A percentile compares a stretch with the other conserved stretches of the same genome.
These are phyloP conservation scores for Mus musculus DNA, from an alignment of 2,113 vertebrate species.

Conservation along the genomic window GRCm39 chr12:76725501-76726000, in stretches of 20 bases:
- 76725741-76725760: background rate
- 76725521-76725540: background rate
- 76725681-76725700: no score
- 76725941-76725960: background rate
- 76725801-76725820: background rate
- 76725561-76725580: slow-evolving; percentile 35
- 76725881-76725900: background rate
- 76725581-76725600: background rate
- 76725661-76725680: background rate
- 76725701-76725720: background rate
- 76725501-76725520: background rate
- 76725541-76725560: background rate
- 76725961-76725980: background rate
- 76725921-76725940: background rate
- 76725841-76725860: background rate
- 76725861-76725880: slow-evolving; percentile 22
- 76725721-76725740: background rate
- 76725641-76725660: background rate
- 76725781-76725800: background rate
- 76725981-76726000: background rate
- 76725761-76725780: background rate
- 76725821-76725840: background rate
- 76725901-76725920: background rate
- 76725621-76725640: background rate
- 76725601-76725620: background rate